A percentile compares a stretch with the other conserved stretches of the same genome.
Evolutionary conservation across 2,888 invertebrate genomes (phyloP).

Genomic region (Nymphalis c-album): DNA sequence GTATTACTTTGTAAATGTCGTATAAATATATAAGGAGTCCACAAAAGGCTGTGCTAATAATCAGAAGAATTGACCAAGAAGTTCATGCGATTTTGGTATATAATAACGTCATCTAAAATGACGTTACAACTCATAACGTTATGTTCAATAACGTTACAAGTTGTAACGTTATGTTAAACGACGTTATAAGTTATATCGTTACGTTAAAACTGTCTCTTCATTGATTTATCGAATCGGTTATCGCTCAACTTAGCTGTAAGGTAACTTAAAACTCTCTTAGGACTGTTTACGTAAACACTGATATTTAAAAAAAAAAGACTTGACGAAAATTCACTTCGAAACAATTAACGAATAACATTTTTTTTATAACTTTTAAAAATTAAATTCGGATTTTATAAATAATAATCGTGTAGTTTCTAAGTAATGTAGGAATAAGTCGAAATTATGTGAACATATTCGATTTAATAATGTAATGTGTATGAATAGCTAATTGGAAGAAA

Average conservation of each 20-base stretch:
- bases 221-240: constrained; percentile 50
- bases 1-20: constrained; percentile 19
- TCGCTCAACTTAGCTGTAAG: constrained; percentile 66
- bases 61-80: constrained; percentile 39
- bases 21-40: constrained; percentile 38
- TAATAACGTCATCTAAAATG: not conserved
- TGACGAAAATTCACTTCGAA: constrained; percentile 9
- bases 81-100: constrained; percentile 4
- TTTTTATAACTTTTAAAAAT: constrained; percentile 25
- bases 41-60: constrained; percentile 48
- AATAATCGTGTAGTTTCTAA: constrained; percentile 24
- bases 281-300: constrained; percentile 7
- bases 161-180: not conserved
- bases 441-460: constrained; percentile 5
- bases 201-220: constrained; percentile 24
- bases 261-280: constrained; percentile 15
- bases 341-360: constrained; percentile 19
- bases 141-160: not conserved
- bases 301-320: constrained; percentile 15
- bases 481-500: constrained; percentile 4
- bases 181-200: not conserved
- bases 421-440: constrained; percentile 6
- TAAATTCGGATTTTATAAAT: constrained; percentile 21
- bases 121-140: not conserved
- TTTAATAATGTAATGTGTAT: not conserved